phyloP scores from a whole-genome alignment of 2,888 invertebrate species.

The Cephonodes hylas region DNA sequence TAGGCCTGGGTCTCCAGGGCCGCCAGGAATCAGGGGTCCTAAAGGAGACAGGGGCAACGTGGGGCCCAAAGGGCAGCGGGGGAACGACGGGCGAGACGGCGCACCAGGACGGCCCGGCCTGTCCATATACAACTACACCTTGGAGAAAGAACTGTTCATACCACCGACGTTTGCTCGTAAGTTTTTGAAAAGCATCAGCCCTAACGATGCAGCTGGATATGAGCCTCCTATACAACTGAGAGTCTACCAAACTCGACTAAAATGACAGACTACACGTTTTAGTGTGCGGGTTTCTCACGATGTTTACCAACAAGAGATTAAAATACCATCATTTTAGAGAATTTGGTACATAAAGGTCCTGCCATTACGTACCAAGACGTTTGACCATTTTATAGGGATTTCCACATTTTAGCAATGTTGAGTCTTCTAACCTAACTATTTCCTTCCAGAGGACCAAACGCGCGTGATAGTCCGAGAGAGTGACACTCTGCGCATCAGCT shows the following conservation, averaged over 20 bases:
- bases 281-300: too few species aligned
- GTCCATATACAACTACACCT: conserved; percentile 87
- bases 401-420: too few species aligned
- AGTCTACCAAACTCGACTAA: too few species aligned
- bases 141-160: conserved; percentile 86
- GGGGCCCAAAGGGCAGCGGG: conserved; percentile 87
- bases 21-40: conserved; percentile 87
- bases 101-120: conserved; percentile 90
- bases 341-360: too few species aligned
- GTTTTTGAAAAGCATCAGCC: conserved; percentile 21
- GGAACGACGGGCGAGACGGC: conserved; percentile 87
- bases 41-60: conserved; percentile 84
- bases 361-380: too few species aligned
- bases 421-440: too few species aligned
- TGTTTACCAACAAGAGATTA: too few species aligned
- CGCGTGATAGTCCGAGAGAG: conserved; percentile 89
- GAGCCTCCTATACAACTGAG: too few species aligned
- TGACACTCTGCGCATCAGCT: conserved; percentile 90
- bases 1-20: conserved; percentile 83
- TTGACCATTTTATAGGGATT: too few species aligned
- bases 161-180: conserved; percentile 90
- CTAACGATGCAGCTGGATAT: too few species aligned
- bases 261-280: too few species aligned
- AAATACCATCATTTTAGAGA: too few species aligned
- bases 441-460: conserved; percentile 66